Conservation (phyloP, 2,888 invertebrate species). For the Trimorus sp. region DNA sequence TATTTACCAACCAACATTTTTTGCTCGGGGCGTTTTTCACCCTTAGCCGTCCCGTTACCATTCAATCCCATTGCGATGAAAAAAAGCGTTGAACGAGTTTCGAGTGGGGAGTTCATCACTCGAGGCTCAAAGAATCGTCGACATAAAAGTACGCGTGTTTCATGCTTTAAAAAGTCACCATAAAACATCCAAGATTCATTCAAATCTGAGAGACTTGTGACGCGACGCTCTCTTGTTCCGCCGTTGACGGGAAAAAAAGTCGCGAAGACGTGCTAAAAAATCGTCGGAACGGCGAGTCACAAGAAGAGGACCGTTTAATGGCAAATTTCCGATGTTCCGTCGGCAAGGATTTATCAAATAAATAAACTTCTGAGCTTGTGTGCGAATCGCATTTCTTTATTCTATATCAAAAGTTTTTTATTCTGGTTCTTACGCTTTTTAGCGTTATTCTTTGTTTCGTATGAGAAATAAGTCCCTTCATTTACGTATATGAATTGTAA, state of each 20-base stretch:
- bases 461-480: not conserved
- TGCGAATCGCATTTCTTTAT: conserved; percentile 52
- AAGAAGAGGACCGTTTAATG: conserved; percentile 43
- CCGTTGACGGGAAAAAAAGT: conserved; percentile 42
- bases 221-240: conserved; percentile 52
- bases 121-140: conserved; percentile 64
- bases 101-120: conserved; percentile 66
- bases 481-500: conserved; percentile 44
- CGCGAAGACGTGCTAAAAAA: conserved; percentile 39
- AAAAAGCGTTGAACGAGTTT: conserved; percentile 65
- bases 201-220: conserved; percentile 58
- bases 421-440: no score
- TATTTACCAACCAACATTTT: conserved; percentile 62
- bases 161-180: conserved; percentile 63
- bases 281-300: conserved; percentile 34
- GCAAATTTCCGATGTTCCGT: conserved; percentile 17
- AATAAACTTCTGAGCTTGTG: conserved; percentile 46
- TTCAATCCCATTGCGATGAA: conserved; percentile 62
- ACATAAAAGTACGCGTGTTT: conserved; percentile 66
- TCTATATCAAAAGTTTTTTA: conserved; percentile 40
- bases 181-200: conserved; percentile 66
- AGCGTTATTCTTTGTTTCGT: no score
- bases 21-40: conserved; percentile 49
- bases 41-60: conserved; percentile 47
- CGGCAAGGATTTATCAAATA: conserved; percentile 50